These are phyloP conservation scores for Palythoa grandis DNA, from an alignment of 92 coral and sea anemone species.

Conservation along the genomic window DNA sequence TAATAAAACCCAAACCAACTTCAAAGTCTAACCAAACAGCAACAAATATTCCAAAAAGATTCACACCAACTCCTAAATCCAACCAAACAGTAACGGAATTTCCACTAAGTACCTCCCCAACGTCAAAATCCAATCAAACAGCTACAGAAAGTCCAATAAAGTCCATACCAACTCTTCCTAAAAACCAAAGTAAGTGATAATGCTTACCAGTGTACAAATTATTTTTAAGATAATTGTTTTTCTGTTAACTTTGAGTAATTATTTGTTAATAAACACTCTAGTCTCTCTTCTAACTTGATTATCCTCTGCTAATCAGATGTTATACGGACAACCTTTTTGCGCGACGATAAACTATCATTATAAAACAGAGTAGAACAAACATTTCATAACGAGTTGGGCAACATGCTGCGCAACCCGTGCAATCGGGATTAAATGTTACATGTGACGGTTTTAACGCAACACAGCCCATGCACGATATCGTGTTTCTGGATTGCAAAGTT, in stretches of 20 bases:
- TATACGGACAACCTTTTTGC: too few relatives aligned
- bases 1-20: not conserved
- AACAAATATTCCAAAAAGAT: not conserved
- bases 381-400: too few relatives aligned
- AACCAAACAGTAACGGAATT: not conserved
- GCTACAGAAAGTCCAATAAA: not conserved
- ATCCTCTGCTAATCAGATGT: too few relatives aligned
- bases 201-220: not conserved
- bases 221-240: not conserved
- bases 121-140: not conserved
- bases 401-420: too few relatives aligned
- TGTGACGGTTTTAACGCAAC: too few relatives aligned
- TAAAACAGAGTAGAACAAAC: too few relatives aligned
- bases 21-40: not conserved
- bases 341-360: too few relatives aligned
- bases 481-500: too few relatives aligned
- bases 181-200: not conserved
- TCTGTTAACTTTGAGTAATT: not conserved
- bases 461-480: too few relatives aligned
- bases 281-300: too few relatives aligned
- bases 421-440: too few relatives aligned
- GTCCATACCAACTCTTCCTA: not conserved
- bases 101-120: not conserved
- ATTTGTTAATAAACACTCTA: too few relatives aligned
- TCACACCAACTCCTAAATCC: not conserved